Evolutionary conservation across 2,113 vertebrate genomes (phyloP).

Genomic region (Cephalopterus ornatus): DNA sequence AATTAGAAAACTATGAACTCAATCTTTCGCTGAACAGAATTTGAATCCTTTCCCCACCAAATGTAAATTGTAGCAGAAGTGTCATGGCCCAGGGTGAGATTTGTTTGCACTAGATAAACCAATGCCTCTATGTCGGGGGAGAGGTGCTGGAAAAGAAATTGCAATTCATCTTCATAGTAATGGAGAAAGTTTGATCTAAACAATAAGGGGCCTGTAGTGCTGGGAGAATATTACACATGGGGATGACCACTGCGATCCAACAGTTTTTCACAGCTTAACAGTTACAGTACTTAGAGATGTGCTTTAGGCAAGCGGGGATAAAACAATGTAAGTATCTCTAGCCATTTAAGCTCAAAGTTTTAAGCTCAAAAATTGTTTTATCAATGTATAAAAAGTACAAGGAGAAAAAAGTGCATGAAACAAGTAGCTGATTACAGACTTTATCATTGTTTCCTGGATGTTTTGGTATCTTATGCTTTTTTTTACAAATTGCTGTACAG

Average conservation of each 20-base stretch:
- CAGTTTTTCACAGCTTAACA: background rate
- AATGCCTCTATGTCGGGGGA: fast-evolving
- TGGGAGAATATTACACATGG: background rate
- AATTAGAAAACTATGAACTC: background rate
- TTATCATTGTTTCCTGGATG: background rate
- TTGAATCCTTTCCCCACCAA: background rate
- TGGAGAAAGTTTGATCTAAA: background rate
- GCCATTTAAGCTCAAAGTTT: background rate
- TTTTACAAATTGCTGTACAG: background rate
- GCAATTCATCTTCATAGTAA: background rate
- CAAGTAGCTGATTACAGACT: background rate
- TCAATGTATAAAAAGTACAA: background rate
- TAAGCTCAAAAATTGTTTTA: too few relatives aligned
- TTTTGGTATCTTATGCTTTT: background rate
- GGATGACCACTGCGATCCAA: background rate
- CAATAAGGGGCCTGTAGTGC: background rate
- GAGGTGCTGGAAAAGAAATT: background rate
- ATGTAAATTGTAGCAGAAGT: background rate
- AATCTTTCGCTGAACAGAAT: background rate
- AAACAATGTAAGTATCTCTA: background rate
- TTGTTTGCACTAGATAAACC: background rate
- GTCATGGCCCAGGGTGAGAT: too few relatives aligned
- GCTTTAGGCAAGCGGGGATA: background rate
- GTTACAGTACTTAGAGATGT: background rate
- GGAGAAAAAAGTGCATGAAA: background rate